Evolutionary conservation across 1,140 invertebrate species (phyloP), one percentile per base, ranked within the genome.

Genomic region (Acromyrmex echinatior): DNA sequence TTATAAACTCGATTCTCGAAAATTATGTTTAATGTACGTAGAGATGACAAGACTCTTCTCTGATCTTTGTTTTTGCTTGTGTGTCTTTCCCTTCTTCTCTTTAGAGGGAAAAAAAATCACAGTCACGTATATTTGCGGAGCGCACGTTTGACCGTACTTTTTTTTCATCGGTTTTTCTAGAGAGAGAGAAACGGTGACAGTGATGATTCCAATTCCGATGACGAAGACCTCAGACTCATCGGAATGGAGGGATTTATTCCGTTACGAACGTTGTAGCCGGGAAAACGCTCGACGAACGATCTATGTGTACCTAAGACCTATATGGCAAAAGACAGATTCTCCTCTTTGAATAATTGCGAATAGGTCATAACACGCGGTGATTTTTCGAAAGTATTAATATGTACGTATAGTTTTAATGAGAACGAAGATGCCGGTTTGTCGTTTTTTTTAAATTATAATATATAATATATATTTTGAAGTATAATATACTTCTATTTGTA

Each of bases 1-100:
- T 49, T 86, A 21, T 53, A 45, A 79, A 82, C n/a, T 81, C 74
- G 80, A 87, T 88, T 90, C 21, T 90, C 21, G 91, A 94, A 95
- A 95, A 95, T 95, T 95, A 95, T 95, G 94, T 95, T 95, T 94
- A 94, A 95, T 95, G 94, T 93, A 66, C 21, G 21, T 60, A 60
- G 35, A 31, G 31, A 45, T 14, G 31, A 28, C 9, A 25, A 39
- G 31, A 25, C 25, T 25, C 65, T 82, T 89, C 21, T 56, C 14
- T 5, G 70, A 53, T 31, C 25, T 76, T 76, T 45, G 53, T 25
- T 91, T 92, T 71, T 89, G 88, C 88, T 91, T 91, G 53, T 90
- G 79, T 90, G 77, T 91, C 65, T 73, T 88, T 70, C 88, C 82
- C 35, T 90, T 91, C 88, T 62, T 90, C 87, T 21, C 12, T 45